A percentile compares a stretch with the other conserved stretches of the same genome.
These are phyloP conservation scores for Girardinichthys multiradiatus DNA, from an alignment of 2,113 vertebrate genomes.

Conservation along the genomic window DNA sequence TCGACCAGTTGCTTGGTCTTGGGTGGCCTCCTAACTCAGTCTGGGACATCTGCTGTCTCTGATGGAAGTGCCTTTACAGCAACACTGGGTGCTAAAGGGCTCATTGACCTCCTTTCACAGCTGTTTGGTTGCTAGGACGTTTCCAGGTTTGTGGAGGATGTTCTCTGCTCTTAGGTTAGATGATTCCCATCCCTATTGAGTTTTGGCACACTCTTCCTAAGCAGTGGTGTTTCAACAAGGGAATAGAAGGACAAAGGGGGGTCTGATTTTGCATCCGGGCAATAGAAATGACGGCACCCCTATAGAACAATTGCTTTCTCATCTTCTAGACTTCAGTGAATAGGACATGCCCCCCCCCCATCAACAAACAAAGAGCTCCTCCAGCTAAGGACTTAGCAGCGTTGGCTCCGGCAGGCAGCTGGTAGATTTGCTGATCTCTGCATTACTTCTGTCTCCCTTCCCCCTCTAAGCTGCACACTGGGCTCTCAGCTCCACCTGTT, in stretches of 20 bases:
- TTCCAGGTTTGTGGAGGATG: constrained; percentile 32
- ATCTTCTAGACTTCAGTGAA: constrained; percentile 46
- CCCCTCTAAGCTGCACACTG: not conserved
- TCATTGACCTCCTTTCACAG: constrained; percentile 58
- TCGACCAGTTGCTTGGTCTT: constrained; percentile 40
- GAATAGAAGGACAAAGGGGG: constrained; percentile 12
- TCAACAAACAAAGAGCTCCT: constrained; percentile 74
- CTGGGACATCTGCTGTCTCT: constrained; percentile 57
- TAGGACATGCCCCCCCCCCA: constrained; percentile 73
- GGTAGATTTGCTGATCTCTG: constrained; percentile 64
- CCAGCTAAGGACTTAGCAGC: constrained; percentile 56
- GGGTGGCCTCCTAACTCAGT: constrained; percentile 50
- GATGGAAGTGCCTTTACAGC: constrained; percentile 61
- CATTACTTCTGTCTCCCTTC: constrained; percentile 3
- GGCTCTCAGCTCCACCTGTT: constrained; percentile 60
- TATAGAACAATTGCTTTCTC: constrained; percentile 43
- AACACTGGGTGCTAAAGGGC: constrained; percentile 34
- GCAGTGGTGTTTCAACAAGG: constrained; percentile 57
- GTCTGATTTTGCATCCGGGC: constrained; percentile 14
- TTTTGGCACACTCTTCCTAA: constrained; percentile 75
- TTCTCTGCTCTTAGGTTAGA: constrained; percentile 24
- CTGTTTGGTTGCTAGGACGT: constrained; percentile 62
- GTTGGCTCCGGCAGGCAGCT: constrained; percentile 76
- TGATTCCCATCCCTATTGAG: constrained; percentile 50
- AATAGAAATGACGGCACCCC: constrained; percentile 62